These are phyloP conservation scores for Scomber colias DNA, from an alignment of 2,113 vertebrate genomes.

Conservation along the genomic window DNA sequence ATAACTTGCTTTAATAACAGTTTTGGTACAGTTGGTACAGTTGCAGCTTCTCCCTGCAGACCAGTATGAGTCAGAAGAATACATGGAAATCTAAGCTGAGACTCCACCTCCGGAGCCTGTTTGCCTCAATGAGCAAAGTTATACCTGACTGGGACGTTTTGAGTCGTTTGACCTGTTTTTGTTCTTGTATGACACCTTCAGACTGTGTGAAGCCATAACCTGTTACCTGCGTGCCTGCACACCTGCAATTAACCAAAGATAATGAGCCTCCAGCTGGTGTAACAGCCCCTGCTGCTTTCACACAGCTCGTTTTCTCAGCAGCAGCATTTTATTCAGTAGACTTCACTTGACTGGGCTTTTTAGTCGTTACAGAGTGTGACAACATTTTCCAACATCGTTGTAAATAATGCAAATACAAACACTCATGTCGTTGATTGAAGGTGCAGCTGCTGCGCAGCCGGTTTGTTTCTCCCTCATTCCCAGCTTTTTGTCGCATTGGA, in stretches of 20 bases:
- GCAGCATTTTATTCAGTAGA: not conserved
- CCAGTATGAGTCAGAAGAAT: no score
- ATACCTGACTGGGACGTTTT: no score
- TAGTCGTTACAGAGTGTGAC: not conserved
- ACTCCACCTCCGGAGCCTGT: no score
- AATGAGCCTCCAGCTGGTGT: constrained; percentile 47
- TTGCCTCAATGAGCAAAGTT: no score
- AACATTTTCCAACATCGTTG: not conserved
- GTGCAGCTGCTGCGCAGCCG: constrained; percentile 56
- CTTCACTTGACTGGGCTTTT: not conserved
- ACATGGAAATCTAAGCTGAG: no score
- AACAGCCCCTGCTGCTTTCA: not conserved
- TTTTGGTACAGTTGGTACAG: no score
- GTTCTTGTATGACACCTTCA: not conserved
- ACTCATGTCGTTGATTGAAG: not conserved
- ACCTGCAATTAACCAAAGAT: constrained; percentile 58
- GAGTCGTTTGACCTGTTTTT: not conserved
- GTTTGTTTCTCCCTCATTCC: constrained; percentile 39
- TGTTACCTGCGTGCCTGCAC: constrained; percentile 41
- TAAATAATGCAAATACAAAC: not conserved
- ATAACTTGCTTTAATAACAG: no score
- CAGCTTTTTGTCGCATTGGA: constrained; percentile 74
- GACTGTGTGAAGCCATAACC: constrained; percentile 6
- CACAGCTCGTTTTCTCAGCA: not conserved
- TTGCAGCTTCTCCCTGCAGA: no score